phyloP scores from a whole-genome alignment of 2,113 vertebrate species.

The Anseranas semipalmata region DNA sequence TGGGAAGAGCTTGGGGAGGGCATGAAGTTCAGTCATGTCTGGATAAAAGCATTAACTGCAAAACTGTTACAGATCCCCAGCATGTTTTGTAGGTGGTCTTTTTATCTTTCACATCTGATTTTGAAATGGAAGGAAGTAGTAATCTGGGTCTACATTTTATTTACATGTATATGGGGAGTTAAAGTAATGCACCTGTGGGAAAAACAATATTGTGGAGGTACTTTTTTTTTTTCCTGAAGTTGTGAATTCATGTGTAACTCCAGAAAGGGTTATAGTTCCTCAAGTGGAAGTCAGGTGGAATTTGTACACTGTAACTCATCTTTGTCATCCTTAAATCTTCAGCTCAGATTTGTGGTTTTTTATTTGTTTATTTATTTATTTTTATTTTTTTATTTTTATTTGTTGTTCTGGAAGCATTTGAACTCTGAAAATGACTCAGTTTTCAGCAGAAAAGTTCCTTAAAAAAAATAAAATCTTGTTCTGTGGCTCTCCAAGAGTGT shows the following conservation, averaged over 20 bases:
- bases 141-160: background rate
- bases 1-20: constrained; percentile 17
- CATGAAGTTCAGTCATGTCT: constrained; percentile 34
- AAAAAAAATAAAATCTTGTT: background rate
- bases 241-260: background rate
- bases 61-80: constrained; percentile 1
- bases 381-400: background rate
- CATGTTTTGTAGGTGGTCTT: background rate
- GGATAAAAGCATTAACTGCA: constrained; percentile 43
- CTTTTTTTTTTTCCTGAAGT: background rate
- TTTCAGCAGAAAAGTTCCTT: background rate
- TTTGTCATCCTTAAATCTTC: background rate
- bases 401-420: background rate
- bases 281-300: background rate
- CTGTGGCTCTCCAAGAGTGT: background rate
- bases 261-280: background rate
- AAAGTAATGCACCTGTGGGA: background rate
- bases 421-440: background rate
- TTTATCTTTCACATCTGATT: background rate
- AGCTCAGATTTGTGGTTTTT: background rate
- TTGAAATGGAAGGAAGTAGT: background rate
- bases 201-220: background rate
- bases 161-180: background rate
- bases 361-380: background rate
- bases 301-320: background rate